These are phyloP conservation scores for Parus major DNA, from an alignment of 2,113 vertebrate species.

Conservation along the genomic window DNA sequence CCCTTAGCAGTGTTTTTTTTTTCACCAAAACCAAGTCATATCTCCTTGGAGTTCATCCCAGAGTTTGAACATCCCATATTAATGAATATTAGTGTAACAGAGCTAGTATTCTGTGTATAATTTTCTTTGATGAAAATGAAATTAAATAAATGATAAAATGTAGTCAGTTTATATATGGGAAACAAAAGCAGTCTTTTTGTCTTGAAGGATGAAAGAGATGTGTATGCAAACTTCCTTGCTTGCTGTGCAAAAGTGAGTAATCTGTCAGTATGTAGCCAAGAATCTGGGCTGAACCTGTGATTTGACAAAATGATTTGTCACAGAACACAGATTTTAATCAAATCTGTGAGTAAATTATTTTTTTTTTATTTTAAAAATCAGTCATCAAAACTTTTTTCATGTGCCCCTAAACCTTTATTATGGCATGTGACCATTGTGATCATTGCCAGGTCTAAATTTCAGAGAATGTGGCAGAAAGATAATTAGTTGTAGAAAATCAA, in stretches of 20 bases:
- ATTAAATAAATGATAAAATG: not conserved
- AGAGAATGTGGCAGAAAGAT: not conserved
- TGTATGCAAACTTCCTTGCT: not conserved
- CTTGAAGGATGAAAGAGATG: not conserved
- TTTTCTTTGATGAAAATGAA: not conserved
- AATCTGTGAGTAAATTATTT: not conserved
- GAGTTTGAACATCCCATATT: not conserved
- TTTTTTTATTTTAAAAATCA: not conserved
- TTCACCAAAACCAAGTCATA: not conserved
- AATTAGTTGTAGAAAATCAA: not conserved
- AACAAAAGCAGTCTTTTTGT: not conserved
- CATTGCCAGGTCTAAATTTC: not conserved
- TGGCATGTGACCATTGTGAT: not conserved
- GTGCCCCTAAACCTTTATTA: not conserved
- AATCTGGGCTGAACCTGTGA: not conserved
- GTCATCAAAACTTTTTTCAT: not conserved
- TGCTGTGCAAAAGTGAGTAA: not conserved
- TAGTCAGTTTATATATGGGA: not conserved
- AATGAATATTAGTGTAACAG: not conserved
- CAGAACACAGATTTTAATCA: not conserved
- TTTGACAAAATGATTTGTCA: not conserved
- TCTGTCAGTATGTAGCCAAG: not conserved
- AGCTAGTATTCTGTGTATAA: not conserved
- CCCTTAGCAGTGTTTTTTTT: not conserved
- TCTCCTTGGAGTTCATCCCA: not conserved